Percentiles rank a stretch among this genome's conserved stretches.
Evolutionary conservation across 2,797 vertebrate genomes (phyloP).

Genomic region (Iguana delicatissima): DNA sequence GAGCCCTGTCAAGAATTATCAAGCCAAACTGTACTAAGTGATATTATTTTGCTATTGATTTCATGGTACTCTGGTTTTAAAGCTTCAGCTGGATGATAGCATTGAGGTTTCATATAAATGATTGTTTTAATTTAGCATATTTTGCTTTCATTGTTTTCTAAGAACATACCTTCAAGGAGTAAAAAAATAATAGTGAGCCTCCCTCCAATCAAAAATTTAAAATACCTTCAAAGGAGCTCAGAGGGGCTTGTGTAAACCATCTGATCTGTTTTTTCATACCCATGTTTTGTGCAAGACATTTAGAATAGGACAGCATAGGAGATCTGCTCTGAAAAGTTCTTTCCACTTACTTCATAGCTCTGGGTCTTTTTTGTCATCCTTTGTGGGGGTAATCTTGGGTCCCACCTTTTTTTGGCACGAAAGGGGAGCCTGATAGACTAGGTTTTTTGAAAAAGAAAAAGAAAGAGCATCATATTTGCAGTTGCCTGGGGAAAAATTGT

Average conservation of each 20-base stretch:
- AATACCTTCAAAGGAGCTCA: too few relatives aligned
- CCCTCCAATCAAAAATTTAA: too few relatives aligned
- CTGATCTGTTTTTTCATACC: not conserved
- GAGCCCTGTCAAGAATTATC: too few relatives aligned
- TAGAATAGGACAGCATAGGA: not conserved
- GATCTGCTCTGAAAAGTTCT: not conserved
- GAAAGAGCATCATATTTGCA: conserved; percentile 60
- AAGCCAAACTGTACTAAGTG: too few relatives aligned
- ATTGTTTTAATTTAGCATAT: too few relatives aligned
- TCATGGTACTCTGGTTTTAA: too few relatives aligned
- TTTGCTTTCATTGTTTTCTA: too few relatives aligned
- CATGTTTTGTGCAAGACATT: not conserved
- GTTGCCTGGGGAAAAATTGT: conserved; percentile 44
- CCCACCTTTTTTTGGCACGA: conserved; percentile 99
- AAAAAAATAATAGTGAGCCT: too few relatives aligned
- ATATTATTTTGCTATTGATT: too few relatives aligned
- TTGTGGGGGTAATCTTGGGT: conserved; percentile 95
- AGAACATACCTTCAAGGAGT: too few relatives aligned
- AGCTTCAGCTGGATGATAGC: too few relatives aligned
- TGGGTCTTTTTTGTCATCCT: conserved; percentile 98
- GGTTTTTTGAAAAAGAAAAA: conserved; percentile 85
- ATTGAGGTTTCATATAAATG: too few relatives aligned
- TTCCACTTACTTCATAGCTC: conserved; percentile 98
- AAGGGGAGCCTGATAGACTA: conserved; percentile 99
- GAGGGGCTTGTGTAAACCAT: not conserved